Base-by-base conservation (phyloP, 2,888 invertebrate species). In the Neuroscelio doddi region DNA sequence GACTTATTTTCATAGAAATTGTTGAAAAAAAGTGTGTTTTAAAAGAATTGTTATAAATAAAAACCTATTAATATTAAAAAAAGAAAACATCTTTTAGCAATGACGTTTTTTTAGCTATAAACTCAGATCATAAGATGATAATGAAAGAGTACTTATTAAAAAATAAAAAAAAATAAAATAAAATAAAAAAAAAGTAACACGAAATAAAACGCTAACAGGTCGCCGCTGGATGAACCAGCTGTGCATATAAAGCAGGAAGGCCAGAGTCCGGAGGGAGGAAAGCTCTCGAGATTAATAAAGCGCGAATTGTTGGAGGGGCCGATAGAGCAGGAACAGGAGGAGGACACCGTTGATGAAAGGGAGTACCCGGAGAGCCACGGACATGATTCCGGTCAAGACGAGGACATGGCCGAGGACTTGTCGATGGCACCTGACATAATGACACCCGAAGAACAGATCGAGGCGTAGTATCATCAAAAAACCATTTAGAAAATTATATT, bases 341-440 rank as follows among this genome's bases (percentile, higher is more conserved):
- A 76, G 44, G 84, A 78, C 66, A 73, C 69, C 36, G 78, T 74
- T 64, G 82, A 79, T 73, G 83, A 79, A 44, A 73, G 80, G 63
- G 80, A 81, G 52, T 81, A 81, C 70, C 75, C 81, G 24, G 82
- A 82, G 53, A 80, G 79, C 53, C 81, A 80, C 57, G 80, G 73
- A 1, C 80, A 82, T 58, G 81, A 84, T 46, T 84, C 84, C 44
- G 82, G 78, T 12, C 81, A 77, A 68, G 83, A 81, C 71, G 82
- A 80, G 71, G 84, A 79, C 68, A 82, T 80, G 74, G 85, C 79
- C 68, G 84, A 80, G 70, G 85, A 80, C 72, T 74, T 80, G 51
- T 84, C 79, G 70, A 85, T 80, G 85, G 84, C 83, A 30, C 83
- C 84, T 5, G 84, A 84, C 63, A 80, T 82, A 69, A 79, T 82